phyloP scores from a whole-genome alignment of 2,888 invertebrate species.

The Aspidapion aeneum region DNA sequence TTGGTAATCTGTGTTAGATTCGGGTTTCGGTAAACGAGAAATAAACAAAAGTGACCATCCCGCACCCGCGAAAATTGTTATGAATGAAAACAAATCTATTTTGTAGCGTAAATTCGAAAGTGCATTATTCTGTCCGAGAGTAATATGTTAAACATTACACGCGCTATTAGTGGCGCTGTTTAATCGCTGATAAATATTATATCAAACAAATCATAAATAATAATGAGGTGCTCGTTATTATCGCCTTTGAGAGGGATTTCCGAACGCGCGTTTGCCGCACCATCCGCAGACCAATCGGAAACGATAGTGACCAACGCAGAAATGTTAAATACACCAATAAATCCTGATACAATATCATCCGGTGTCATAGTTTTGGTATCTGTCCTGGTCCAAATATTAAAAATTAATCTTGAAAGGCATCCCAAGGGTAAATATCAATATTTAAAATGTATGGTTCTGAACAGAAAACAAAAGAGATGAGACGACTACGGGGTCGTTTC shows the following conservation, averaged over 20 bases:
- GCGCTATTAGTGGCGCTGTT: conserved; percentile 1
- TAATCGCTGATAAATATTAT: conserved; percentile 25
- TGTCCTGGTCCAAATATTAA: no score
- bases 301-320: not conserved
- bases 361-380: not conserved
- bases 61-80: not conserved
- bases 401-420: no score
- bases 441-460: no score
- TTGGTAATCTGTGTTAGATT: not conserved
- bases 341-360: not conserved
- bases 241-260: not conserved
- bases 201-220: conserved; percentile 27
- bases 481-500: no score
- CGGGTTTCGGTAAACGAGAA: not conserved
- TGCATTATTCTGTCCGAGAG: not conserved
- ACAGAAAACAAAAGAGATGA: no score
- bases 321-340: not conserved
- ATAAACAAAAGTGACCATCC: not conserved
- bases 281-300: not conserved
- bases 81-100: not conserved
- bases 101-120: not conserved
- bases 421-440: no score
- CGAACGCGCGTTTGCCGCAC: not conserved
- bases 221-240: conserved; percentile 12
- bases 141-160: not conserved